Base-by-base conservation (phyloP, 2,113 vertebrate species). In the Leuciscus idus region DNA sequence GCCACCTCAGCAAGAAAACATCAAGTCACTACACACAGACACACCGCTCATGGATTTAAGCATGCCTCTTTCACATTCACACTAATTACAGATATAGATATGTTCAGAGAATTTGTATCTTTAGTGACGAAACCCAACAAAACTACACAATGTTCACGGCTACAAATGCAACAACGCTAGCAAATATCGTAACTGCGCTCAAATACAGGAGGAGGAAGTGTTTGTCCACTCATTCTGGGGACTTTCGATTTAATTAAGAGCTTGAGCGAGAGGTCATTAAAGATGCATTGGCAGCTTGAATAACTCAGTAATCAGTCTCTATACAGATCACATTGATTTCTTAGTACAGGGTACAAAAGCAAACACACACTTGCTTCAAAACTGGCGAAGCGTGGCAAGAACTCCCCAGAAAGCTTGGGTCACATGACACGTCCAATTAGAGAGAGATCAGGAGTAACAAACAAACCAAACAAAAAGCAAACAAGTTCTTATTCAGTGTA, bases 51-150 rank as follows among this genome's bases (percentile, higher is more conserved):
- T 90, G 92, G 91, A 86, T 72, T 50, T 89, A 90, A 92, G 92
- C 93, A 95, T 94, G 94, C 94, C 46, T 48, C 39, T 39, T 70
- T 91, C 93, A 94, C 94, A 91, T 89, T 92, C 92, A 93, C 93
- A 91, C 93, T 72, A 66, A 39, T 91, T 90, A 94, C 84, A 87
- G 91, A 90, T 89, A 93, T 92, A 91, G 91, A 94, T 94, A 91
- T 93, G 81, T 91, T 91, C 88, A 91, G 93, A 94, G 92, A 94
- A 92, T 93, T 21, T 74, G 92, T 91, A 86, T 91, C 92, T 93
- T 85, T 11, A 88, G 93, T 88, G 92, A 92, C 89, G 92, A 92
- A 91, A 90, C 91, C 92, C 92, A 91, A 92, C 91, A 92, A 94
- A 94, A 88, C 92, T 92, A 94, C 93, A 95, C 90, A 89, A 84